phyloP scores from a whole-genome alignment of 2,888 invertebrate genomes.

The Trachelus stipa region DNA sequence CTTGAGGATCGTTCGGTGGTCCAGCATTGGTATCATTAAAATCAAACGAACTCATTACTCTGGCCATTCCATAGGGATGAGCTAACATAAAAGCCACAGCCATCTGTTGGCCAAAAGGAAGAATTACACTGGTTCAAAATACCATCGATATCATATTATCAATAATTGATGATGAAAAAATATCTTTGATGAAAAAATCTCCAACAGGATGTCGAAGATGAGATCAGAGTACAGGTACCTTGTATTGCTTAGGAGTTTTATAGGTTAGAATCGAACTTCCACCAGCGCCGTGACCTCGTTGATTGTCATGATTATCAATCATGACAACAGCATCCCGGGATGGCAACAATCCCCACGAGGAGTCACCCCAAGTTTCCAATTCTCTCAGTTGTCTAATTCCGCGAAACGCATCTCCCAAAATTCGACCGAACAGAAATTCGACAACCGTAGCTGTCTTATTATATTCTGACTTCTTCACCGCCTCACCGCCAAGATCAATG shows the following conservation, averaged over 20 bases:
- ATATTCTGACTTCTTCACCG: slow-evolving; percentile 64
- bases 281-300: slow-evolving; percentile 68
- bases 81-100: slow-evolving; percentile 73
- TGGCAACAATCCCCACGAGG: slow-evolving; percentile 55
- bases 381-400: slow-evolving; percentile 51
- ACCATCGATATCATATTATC: neutral
- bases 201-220: neutral
- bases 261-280: slow-evolving; percentile 61
- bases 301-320: slow-evolving; percentile 76
- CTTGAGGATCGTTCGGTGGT: slow-evolving; percentile 61
- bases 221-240: slow-evolving; percentile 40
- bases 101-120: slow-evolving; percentile 44
- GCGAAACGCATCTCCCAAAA: slow-evolving; percentile 57
- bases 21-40: slow-evolving; percentile 63
- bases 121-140: neutral
- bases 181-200: too few relatives aligned
- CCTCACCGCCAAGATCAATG: slow-evolving; percentile 72
- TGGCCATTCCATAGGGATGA: slow-evolving; percentile 69
- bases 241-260: slow-evolving; percentile 61
- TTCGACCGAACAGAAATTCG: slow-evolving; percentile 75
- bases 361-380: slow-evolving; percentile 45
- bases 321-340: slow-evolving; percentile 68
- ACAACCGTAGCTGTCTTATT: slow-evolving; percentile 73
- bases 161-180: too few relatives aligned
- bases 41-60: slow-evolving; percentile 71